Evolutionary conservation across 1,140 invertebrate species (phyloP), one percentile per base, ranked within the genome.

Genomic region (Eueides isabella): DNA sequence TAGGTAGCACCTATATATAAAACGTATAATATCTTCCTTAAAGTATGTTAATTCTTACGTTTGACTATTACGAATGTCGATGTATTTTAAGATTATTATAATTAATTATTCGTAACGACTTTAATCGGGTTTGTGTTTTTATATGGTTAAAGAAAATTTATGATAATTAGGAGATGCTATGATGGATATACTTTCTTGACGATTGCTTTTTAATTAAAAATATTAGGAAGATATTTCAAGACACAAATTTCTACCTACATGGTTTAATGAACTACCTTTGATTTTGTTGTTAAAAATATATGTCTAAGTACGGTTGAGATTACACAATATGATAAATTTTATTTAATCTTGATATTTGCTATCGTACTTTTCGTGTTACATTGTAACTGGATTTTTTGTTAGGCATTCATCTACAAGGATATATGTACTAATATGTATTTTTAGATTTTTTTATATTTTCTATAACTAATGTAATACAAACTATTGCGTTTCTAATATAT

Each of bases 1-100:
- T 76, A 72, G 55, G 55, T 64, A 67, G 68, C 35, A 33, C 41
- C 67, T 68, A 69, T 55, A 74, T 62, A 64, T 48, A 62, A 70
- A 69, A 55, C 48, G 48, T 55, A 55, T 12, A 55, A 55, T 55
- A 55, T n/a, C 9, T 55, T 55, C 48, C 3, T 55, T 55, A 23
- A 55, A 55, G 12, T 23, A 19, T 55, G 23, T 55, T 2, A 4
- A 23, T 55, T 55, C 26, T 55, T 11, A 26, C 9, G 7, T 55
- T 23, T 26, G 23, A 55, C 9, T 19, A 44, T 44, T 44, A 9
- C n/a, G 7, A 19, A 6, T 26, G 23, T 55, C 48, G 11, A 55
- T 55, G 48, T 55, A 23, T 55, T 26, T 26, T 26, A 11, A 55
- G n/a, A 55, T 55, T 26, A 0, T 2, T 26, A 26, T 1, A 55